These are phyloP conservation scores for Hipposideros larvatus DNA, from an alignment of 2,797 vertebrate genomes.

Conservation along the genomic window DNA sequence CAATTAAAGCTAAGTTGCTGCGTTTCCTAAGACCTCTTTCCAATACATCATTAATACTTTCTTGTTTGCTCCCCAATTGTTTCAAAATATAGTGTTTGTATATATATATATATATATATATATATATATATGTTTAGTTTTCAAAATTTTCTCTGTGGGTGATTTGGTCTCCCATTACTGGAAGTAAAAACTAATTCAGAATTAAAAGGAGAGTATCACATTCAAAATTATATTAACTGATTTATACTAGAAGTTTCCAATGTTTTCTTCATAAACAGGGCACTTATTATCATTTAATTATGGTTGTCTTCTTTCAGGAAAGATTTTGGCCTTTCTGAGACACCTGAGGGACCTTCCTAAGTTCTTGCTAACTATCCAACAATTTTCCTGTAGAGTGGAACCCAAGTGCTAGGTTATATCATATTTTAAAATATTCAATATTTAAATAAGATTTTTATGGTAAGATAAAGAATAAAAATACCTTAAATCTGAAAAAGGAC, in stretches of 20 bases:
- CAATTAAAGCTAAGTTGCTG: background rate
- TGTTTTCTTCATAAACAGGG: background rate
- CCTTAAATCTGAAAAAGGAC: slow-evolving; percentile 59
- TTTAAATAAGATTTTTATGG: slow-evolving; percentile 63
- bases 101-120: background rate
- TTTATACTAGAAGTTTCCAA: background rate
- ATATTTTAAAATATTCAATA: slow-evolving; percentile 41
- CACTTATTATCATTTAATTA: background rate
- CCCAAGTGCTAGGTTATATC: background rate
- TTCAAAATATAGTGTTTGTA: background rate
- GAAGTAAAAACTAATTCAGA: background rate
- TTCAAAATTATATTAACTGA: background rate
- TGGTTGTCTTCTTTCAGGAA: background rate
- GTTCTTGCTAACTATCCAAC: background rate
- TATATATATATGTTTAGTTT: background rate
- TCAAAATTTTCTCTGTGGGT: background rate
- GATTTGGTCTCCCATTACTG: background rate
- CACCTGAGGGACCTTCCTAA: background rate
- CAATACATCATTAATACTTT: background rate
- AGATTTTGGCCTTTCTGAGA: background rate
- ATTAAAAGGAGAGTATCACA: background rate
- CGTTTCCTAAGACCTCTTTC: background rate
- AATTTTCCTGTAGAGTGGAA: background rate
- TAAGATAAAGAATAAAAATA: slow-evolving; percentile 70
- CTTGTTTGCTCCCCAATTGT: background rate